Percentiles rank a stretch among this genome's conserved stretches.
Evolutionary conservation across 2,888 invertebrate species (phyloP).

Genomic region (Trissonchulus latispiculum): DNA sequence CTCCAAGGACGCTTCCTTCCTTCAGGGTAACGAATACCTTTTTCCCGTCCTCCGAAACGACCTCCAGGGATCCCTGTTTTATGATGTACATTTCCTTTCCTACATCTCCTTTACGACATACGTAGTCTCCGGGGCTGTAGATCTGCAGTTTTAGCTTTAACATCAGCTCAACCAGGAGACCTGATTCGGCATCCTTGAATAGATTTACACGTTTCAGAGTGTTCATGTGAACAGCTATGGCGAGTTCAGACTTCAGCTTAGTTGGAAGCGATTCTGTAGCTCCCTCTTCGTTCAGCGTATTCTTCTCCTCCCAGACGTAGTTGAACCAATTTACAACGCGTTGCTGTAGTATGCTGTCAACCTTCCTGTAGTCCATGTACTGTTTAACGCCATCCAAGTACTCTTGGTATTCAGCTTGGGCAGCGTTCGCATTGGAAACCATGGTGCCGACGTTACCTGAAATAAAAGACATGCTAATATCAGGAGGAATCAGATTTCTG

Average conservation of each 20-base stretch:
- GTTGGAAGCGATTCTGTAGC: conserved; percentile 64
- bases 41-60: conserved; percentile 37
- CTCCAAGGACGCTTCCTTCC: conserved; percentile 20
- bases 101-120: conserved; percentile 89
- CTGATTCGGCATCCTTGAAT: conserved; percentile 73
- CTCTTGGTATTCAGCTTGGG: conserved; percentile 83
- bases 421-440: conserved; percentile 83
- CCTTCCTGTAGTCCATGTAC: conserved; percentile 52
- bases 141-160: conserved; percentile 73
- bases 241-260: conserved; percentile 85
- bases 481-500: too few relatives aligned
- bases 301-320: conserved; percentile 55
- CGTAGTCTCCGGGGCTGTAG: conserved; percentile 88
- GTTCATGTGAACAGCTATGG: conserved; percentile 85
- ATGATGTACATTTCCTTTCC: conserved; percentile 91
- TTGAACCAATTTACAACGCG: conserved; percentile 83
- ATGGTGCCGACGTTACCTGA: conserved; percentile 72
- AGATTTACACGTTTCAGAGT: conserved; percentile 57
- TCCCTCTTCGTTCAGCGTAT: conserved; percentile 71
- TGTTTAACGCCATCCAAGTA: conserved; percentile 65
- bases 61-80: conserved; percentile 36
- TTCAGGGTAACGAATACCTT: conserved; percentile 22
- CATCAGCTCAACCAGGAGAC: conserved; percentile 78
- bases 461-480: too few relatives aligned
- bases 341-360: conserved; percentile 63